Evolutionary conservation across 1,140 invertebrate species (phyloP).

Genomic region (Palaemon carinicauda): DNA sequence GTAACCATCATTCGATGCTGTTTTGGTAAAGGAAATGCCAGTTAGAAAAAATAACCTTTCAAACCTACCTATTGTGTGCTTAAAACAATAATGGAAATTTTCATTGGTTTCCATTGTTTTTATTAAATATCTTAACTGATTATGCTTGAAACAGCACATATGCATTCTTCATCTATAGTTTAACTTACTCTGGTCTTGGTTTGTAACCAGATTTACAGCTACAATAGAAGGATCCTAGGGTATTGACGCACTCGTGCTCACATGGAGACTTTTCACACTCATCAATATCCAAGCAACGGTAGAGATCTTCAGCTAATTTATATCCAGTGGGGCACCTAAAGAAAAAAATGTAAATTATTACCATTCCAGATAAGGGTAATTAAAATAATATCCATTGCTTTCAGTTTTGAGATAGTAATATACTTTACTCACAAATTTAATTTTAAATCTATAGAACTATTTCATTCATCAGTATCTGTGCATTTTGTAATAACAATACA

Average conservation of each 20-base stretch:
- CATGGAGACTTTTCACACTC: slow-evolving; percentile 61
- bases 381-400: too few relatives aligned
- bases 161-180: too few relatives aligned
- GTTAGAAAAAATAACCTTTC: too few relatives aligned
- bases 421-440: not conserved
- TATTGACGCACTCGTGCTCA: slow-evolving; percentile 74
- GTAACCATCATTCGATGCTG: too few relatives aligned
- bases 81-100: too few relatives aligned
- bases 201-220: slow-evolving; percentile 65
- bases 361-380: too few relatives aligned
- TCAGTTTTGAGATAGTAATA: too few relatives aligned
- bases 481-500: not conserved
- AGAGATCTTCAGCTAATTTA: slow-evolving; percentile 62
- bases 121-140: too few relatives aligned
- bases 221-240: slow-evolving; percentile 78
- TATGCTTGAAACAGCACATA: too few relatives aligned
- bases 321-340: slow-evolving; percentile 61
- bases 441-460: not conserved
- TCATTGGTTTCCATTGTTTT: too few relatives aligned
- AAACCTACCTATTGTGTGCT: too few relatives aligned
- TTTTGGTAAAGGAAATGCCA: too few relatives aligned
- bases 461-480: not conserved
- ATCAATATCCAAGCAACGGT: slow-evolving; percentile 65
- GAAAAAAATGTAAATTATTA: not conserved
- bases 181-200: slow-evolving; percentile 40